Evolutionary conservation across 2,888 invertebrate species (phyloP), one percentile per base, ranked within the genome.

Genomic region (Chrysolina haemoptera): DNA sequence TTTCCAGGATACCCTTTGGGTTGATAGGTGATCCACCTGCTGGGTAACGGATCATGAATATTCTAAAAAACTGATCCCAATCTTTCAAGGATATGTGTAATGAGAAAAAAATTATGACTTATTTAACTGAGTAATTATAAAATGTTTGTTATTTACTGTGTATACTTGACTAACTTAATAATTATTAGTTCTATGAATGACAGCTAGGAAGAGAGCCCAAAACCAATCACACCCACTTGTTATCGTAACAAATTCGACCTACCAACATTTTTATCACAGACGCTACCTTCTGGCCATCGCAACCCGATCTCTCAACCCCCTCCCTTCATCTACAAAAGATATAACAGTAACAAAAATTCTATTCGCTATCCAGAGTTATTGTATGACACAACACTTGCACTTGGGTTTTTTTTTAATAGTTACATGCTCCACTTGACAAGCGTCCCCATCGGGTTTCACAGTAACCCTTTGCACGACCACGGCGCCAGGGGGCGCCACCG

Each of bases 321-420:
- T 66, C 67, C 68, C 70, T 68, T 71, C 67, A 18, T 71, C 53
- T 75, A 76, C 72, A 70, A 77, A 79, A 78, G 74, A 75, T 76
- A 74, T 76, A 80, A 78, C 78, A 82, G 80, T 82, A 84, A 84
- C 81, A 83, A 68, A 76, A 83, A 35, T 82, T 83, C 84, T 69
- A 78, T 77, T 76, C 77, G 72, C 76, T 78, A 62, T 59, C 59
- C 46, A 62, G 48, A 80, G 78, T 92, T 95, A 96, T 93, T 96
- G 96, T 88, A 96, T 91, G 88, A 95, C 95, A 91, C 97, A 97
- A 91, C 97, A 97, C 89, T 95, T 94, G 93, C 96, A 96, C 91
- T 96, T 96, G 89, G 95, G 95, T 90, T 96, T 97, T 92, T 97
- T 97, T 91, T 97, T 96, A 87, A 97, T 93, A 87, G 95, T 94